A percentile compares a stretch with the other conserved stretches of the same genome.
Evolutionary conservation across 2,797 vertebrate species (phyloP).

Genomic region (Myiothlypis chrysogaster): DNA sequence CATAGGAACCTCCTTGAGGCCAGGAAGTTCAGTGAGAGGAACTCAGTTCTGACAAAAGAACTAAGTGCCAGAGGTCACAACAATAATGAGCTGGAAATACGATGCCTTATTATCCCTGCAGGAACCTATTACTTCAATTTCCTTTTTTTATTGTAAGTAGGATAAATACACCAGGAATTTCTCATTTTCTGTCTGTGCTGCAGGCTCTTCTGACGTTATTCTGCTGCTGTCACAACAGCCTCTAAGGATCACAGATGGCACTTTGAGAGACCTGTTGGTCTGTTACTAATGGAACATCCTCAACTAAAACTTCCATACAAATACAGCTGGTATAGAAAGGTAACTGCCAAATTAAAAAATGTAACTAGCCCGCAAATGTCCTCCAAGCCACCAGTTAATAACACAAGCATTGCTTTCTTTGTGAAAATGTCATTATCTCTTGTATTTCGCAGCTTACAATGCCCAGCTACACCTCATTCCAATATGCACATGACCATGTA

Average conservation of each 20-base stretch:
- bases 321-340: neutral
- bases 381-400: neutral
- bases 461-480: neutral
- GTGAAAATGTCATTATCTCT: neutral
- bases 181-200: neutral
- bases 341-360: neutral
- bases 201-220: neutral
- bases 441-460: fast-evolving
- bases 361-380: neutral
- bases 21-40: neutral
- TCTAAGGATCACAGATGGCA: neutral
- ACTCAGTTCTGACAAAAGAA: neutral
- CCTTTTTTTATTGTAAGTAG: neutral
- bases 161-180: neutral
- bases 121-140: neutral
- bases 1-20: neutral
- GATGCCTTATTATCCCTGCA: neutral
- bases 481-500: fast-evolving
- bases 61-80: neutral
- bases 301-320: neutral
- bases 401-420: neutral
- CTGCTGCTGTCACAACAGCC: neutral
- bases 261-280: neutral
- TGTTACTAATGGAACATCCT: neutral
- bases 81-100: neutral